These are phyloP conservation scores for Hemiprocne comata DNA, from an alignment of 2,113 vertebrate genomes.

Conservation along the genomic window DNA sequence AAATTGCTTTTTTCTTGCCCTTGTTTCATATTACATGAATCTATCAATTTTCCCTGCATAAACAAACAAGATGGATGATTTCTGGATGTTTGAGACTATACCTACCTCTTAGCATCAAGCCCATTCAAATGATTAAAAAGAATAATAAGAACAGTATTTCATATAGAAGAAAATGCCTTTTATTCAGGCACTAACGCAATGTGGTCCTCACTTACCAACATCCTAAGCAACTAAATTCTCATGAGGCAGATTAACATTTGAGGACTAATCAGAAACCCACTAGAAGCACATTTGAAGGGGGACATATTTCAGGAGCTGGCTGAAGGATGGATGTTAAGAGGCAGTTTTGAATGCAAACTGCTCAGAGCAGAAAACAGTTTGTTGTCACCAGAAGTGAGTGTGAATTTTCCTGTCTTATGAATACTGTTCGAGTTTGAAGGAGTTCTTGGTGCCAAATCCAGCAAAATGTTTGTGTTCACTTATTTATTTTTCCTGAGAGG, in stretches of 20 bases:
- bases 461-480: neutral
- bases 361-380: neutral
- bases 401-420: neutral
- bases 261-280: neutral
- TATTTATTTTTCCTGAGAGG: neutral
- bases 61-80: slow-evolving; percentile 42
- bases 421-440: neutral
- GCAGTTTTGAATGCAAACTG: neutral
- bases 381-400: neutral
- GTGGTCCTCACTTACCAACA: neutral
- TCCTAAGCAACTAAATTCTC: neutral
- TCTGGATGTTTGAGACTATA: neutral
- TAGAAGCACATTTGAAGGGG: neutral
- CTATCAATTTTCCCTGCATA: neutral
- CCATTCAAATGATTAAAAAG: slow-evolving; percentile 27
- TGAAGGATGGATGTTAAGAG: neutral
- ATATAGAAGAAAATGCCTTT: neutral
- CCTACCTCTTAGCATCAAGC: slow-evolving; percentile 7
- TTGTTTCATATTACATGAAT: slow-evolving; percentile 32
- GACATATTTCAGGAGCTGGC: neutral
- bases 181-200: neutral
- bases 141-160: neutral
- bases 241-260: neutral
- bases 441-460: neutral
- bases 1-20: slow-evolving; percentile 3